These are phyloP conservation scores for Apis cerana DNA, from an alignment of 1,140 invertebrate genomes.

Conservation along the genomic window DNA sequence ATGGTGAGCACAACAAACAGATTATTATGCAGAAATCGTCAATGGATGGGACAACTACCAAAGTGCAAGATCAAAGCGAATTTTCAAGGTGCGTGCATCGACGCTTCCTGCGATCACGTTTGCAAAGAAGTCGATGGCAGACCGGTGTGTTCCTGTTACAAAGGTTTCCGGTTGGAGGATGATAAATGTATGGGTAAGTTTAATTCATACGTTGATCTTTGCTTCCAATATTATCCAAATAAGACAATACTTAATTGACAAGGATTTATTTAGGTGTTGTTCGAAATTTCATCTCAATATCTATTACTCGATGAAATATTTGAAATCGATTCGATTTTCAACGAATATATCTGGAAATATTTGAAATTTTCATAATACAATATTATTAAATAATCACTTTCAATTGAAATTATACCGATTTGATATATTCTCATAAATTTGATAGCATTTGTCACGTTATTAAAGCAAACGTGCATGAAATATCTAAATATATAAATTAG, in stretches of 20 bases:
- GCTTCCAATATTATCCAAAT: no score
- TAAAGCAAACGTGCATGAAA: not conserved
- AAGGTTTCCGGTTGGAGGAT: constrained; percentile 75
- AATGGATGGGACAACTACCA: constrained; percentile 77
- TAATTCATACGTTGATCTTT: not conserved
- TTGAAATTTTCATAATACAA: not conserved
- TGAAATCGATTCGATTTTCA: not conserved
- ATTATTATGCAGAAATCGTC: constrained; percentile 75
- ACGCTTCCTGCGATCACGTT: constrained; percentile 77
- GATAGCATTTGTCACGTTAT: not conserved
- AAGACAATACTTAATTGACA: not conserved
- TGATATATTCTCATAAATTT: not conserved
- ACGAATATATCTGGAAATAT: not conserved
- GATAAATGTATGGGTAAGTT: constrained; percentile 76
- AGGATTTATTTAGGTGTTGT: not conserved
- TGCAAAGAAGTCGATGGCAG: constrained; percentile 79
- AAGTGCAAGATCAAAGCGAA: constrained; percentile 72
- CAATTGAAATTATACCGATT: not conserved
- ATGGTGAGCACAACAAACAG: constrained; percentile 69
- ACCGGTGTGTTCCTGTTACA: constrained; percentile 79
- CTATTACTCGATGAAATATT: no score
- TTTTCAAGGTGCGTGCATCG: constrained; percentile 67
- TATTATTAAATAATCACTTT: not conserved
- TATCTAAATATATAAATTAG: not conserved
- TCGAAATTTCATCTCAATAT: no score